Percentiles rank a stretch among this genome's conserved stretches.
These are phyloP conservation scores for Lasioglossum figueresi DNA, from an alignment of 2,888 invertebrate species.

Conservation along the genomic window DNA sequence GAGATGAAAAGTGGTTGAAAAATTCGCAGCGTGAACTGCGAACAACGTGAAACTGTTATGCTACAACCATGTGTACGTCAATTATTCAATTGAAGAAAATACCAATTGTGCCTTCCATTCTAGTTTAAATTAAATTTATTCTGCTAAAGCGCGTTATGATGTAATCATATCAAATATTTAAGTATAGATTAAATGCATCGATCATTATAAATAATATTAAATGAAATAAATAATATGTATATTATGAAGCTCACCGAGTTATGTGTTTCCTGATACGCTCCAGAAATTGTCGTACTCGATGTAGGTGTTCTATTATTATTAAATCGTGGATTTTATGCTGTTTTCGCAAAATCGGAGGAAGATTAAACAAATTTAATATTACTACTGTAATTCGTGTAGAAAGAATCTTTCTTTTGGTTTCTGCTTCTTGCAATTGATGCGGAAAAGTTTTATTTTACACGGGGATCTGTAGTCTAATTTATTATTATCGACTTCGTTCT, in stretches of 20 bases:
- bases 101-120: slow-evolving; percentile 76
- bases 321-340: no score
- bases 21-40: neutral
- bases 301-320: no score
- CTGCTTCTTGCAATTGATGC: no score
- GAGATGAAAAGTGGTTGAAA: neutral
- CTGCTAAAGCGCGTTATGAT: slow-evolving; percentile 43
- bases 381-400: no score
- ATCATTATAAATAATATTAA: slow-evolving; percentile 79
- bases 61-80: slow-evolving; percentile 48
- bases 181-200: slow-evolving; percentile 72
- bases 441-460: no score
- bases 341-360: no score
- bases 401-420: no score
- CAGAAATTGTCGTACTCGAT: neutral
- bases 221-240: slow-evolving; percentile 81
- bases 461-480: no score
- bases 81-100: slow-evolving; percentile 51
- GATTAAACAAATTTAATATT: no score
- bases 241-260: slow-evolving; percentile 64
- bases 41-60: neutral
- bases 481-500: neutral
- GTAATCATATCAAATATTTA: slow-evolving; percentile 71
- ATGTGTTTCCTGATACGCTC: neutral
- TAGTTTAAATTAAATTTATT: slow-evolving; percentile 54